phyloP scores from a whole-genome alignment of 2,113 vertebrate species.

The Atrichornis clamosus region DNA sequence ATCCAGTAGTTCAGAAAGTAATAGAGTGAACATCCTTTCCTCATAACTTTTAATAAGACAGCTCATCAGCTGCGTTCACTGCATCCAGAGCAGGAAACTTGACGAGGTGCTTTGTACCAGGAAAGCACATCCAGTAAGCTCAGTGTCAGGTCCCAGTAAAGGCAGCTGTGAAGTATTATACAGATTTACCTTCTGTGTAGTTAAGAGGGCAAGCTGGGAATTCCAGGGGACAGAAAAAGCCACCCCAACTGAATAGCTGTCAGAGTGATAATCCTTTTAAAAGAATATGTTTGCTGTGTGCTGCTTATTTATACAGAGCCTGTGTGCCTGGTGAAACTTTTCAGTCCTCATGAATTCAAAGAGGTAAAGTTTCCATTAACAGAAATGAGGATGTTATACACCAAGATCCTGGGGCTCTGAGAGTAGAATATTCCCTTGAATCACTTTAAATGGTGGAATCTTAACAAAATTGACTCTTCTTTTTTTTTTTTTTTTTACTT shows the following conservation, averaged over 20 bases:
- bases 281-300: constrained; percentile 25
- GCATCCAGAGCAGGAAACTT: constrained; percentile 30
- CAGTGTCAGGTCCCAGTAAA: constrained; percentile 44
- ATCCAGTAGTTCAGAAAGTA: constrained; percentile 41
- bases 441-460: neutral
- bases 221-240: constrained; percentile 43
- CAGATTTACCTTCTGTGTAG: constrained; percentile 51
- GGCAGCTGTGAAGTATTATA: constrained; percentile 38
- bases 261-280: constrained; percentile 61
- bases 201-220: constrained; percentile 46
- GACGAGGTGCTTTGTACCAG: constrained; percentile 42
- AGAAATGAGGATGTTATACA: neutral
- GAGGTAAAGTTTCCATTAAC: neutral
- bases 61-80: neutral
- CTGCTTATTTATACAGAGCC: constrained; percentile 52
- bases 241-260: constrained; percentile 55
- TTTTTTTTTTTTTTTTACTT: neutral
- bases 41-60: constrained; percentile 59
- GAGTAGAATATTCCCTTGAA: constrained; percentile 10
- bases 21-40: constrained; percentile 31
- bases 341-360: constrained; percentile 32
- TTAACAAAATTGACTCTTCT: neutral
- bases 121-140: constrained; percentile 25
- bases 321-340: constrained; percentile 29
- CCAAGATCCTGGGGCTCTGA: neutral